A percentile compares a stretch with the other conserved stretches of the same genome.
These are phyloP conservation scores for Stenichneumon culpator DNA, from an alignment of 2,888 invertebrate species.

Conservation along the genomic window DNA sequence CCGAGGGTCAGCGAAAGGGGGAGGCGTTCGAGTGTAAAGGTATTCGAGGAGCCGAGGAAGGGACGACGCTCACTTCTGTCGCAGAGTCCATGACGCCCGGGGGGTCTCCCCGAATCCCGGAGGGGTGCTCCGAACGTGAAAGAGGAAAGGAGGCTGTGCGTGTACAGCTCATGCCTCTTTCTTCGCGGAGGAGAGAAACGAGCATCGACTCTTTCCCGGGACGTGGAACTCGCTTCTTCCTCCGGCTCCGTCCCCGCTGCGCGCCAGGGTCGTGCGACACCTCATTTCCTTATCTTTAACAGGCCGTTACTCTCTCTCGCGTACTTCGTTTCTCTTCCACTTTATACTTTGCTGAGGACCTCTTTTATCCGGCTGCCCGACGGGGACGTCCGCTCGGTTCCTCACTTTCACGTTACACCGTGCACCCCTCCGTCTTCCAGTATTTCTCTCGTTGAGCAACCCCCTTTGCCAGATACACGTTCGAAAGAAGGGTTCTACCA, in stretches of 20 bases:
- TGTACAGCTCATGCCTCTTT: conserved; percentile 51
- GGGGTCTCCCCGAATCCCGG: conserved; percentile 74
- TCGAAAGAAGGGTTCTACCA: conserved; percentile 47
- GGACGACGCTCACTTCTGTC: conserved; percentile 68
- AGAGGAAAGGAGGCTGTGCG: conserved; percentile 63
- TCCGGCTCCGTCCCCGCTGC: conserved; percentile 53
- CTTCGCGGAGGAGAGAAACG: conserved; percentile 14
- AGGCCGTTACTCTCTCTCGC: conserved; percentile 82
- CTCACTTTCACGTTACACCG: conserved; percentile 47
- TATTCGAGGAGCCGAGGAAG: conserved; percentile 78
- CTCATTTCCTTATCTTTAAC: conserved; percentile 85
- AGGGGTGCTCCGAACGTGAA: conserved; percentile 70
- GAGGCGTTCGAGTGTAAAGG: conserved; percentile 83
- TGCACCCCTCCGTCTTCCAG: conserved; percentile 55
- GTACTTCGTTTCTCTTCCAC: conserved; percentile 52
- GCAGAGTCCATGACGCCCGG: conserved; percentile 46
- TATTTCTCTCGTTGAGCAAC: conserved; percentile 27
- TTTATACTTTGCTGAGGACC: conserved; percentile 30
- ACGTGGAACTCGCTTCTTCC: conserved; percentile 54
- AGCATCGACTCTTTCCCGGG: conserved; percentile 52
- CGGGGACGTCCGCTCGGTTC: conserved; percentile 58
- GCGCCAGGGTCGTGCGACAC: conserved; percentile 80
- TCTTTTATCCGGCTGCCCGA: conserved; percentile 64
- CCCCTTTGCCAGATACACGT: conserved; percentile 58
- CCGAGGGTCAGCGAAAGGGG: conserved; percentile 76